Conservation (phyloP, 2,113 vertebrate species). For the Monopterus albus region DNA sequence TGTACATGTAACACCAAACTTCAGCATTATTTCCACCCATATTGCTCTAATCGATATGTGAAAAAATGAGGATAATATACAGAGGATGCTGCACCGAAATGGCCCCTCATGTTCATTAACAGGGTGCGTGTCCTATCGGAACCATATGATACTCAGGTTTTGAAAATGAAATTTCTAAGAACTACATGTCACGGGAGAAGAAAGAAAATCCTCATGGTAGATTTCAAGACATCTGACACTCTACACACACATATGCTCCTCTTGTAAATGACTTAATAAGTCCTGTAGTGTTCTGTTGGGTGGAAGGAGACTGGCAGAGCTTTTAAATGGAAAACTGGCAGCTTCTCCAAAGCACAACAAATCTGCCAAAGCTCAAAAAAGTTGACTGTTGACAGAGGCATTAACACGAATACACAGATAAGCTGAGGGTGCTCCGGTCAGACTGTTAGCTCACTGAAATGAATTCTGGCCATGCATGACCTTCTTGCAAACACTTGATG, state of each 20-base stretch:
- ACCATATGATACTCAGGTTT: constrained; percentile 31
- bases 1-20: background rate
- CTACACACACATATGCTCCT: constrained; percentile 30
- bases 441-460: constrained; percentile 70
- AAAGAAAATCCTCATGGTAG: background rate
- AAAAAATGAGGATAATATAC: no score
- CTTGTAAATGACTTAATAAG: constrained; percentile 52
- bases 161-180: constrained; percentile 10
- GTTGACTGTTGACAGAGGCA: constrained; percentile 65
- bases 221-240: constrained; percentile 33
- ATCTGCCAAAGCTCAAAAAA: constrained; percentile 63
- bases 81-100: background rate
- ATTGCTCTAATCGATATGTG: no score
- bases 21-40: background rate
- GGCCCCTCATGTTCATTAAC: constrained; percentile 1
- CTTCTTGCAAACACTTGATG: no score
- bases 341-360: constrained; percentile 63
- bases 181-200: background rate
- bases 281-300: constrained; percentile 33
- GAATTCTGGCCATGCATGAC: constrained; percentile 62
- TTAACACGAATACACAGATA: constrained; percentile 63
- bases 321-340: constrained; percentile 71
- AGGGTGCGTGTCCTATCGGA: background rate
- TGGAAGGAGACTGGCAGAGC: constrained; percentile 53
- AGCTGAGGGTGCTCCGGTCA: constrained; percentile 44